Evolutionary conservation across 2,888 invertebrate species (phyloP), one percentile per base, ranked within the genome.

Genomic region (Cantharis nigra): DNA sequence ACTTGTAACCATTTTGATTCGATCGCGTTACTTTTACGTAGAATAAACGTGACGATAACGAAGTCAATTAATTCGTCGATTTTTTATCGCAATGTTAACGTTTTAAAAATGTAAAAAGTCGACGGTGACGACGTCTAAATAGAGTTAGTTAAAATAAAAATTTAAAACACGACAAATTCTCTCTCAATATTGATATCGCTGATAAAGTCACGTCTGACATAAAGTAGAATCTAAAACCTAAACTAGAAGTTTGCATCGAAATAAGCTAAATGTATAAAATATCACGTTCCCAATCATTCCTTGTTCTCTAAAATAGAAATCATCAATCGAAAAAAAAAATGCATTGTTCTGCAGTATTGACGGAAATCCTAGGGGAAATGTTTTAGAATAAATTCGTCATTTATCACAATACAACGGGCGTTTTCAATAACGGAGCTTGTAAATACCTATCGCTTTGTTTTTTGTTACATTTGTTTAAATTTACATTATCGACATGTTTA

Each of bases 251-350:
- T 85, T 85, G 83, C 84, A 85, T 85, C 83, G 81, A 80, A 81
- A 86, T 85, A 85, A 84, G 83, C 85, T 81, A 85, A 85, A 86
- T 86, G 85, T 85, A 84, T 84, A 67, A 85, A 87, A 85, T 85
- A 86, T 87, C 87, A 86, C 87, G 87, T 87, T 83, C 79, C 79
- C 79, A 76, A 81, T 81, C 80, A 78, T 73, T 71, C 79, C 84
- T 75, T 81, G 81, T 81, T 80, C 79, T 77, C 81, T 81, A 83
- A 83, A 85, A 84, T 83, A 83, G 82, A 79, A 81, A 80, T 80
- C 81, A 81, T 81, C 81, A 80, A 81, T 81, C 79, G 70, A 70
- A 72, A 72, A 64, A 74, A 80, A 79, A 79, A 78, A 79, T 81
- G 80, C 81, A 81, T 69, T 74, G 78, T 80, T 79, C 74, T 75